Conservation (phyloP, 92 coral and sea anemone genomes). For the Micromussa lordhowensis region DNA sequence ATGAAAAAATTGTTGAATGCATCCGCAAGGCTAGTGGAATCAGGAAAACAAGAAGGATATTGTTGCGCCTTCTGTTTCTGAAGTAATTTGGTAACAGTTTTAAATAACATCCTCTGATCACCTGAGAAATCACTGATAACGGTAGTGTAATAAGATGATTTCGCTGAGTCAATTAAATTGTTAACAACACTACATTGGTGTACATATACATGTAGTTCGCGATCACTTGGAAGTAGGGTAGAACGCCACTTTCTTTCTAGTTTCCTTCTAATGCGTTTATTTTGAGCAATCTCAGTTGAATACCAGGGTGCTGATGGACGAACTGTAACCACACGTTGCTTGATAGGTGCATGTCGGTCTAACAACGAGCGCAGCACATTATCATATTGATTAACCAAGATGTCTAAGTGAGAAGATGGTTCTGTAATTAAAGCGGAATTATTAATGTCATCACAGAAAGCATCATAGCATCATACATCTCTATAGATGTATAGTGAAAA, state of each 20-base stretch:
- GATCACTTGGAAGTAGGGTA: background rate
- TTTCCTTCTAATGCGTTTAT: conserved; percentile 13
- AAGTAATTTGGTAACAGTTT: conserved; percentile 7
- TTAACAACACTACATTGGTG: conserved; percentile 20
- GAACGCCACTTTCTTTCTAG: background rate
- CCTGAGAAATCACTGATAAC: conserved; percentile 11
- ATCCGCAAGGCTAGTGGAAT: background rate
- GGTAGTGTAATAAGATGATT: conserved; percentile 12
- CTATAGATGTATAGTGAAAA: no score
- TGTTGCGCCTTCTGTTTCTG: conserved; percentile 9
- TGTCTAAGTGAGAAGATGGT: background rate
- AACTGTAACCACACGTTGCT: conserved; percentile 9
- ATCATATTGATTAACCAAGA: conserved; percentile 20
- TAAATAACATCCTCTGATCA: conserved; percentile 10
- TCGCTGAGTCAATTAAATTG: conserved; percentile 10
- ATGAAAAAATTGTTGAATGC: no score
- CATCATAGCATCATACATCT: no score
- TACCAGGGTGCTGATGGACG: conserved; percentile 41
- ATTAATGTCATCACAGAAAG: background rate
- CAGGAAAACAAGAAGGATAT: background rate
- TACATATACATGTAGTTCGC: no score
- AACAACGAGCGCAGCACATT: conserved; percentile 2
- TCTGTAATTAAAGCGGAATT: background rate
- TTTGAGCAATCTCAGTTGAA: conserved; percentile 19
- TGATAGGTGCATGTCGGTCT: conserved; percentile 28